phyloP scores from a whole-genome alignment of 2,113 vertebrate species.

The Amblyornis subalaris region DNA sequence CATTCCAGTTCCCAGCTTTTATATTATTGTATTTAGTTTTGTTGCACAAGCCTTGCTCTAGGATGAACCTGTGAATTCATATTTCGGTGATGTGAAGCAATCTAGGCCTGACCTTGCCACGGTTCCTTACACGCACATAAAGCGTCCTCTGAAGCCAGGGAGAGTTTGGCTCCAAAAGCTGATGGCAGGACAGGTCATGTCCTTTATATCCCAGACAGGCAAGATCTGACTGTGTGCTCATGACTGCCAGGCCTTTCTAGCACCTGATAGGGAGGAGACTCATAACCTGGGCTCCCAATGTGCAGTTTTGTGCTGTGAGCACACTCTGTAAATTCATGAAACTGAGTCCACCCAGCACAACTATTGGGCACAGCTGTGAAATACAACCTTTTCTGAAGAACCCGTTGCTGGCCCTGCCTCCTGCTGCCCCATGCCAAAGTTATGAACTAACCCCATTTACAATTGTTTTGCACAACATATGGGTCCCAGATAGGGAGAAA shows the following conservation, averaged over 20 bases:
- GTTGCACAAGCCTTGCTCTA: conserved; percentile 25
- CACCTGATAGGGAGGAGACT: neutral
- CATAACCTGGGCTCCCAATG: neutral
- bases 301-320: neutral
- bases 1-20: neutral
- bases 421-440: neutral
- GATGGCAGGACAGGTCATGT: neutral
- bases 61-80: neutral
- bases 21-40: neutral
- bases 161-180: neutral
- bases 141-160: neutral
- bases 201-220: neutral
- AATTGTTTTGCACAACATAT: conserved; percentile 26
- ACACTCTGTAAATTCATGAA: neutral
- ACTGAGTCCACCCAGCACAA: neutral
- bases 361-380: neutral
- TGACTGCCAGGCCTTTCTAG: neutral
- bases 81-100: conserved; percentile 19
- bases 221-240: neutral
- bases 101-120: neutral
- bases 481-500: conserved; percentile 33
- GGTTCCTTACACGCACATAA: neutral
- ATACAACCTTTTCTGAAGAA: neutral
- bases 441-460: neutral
- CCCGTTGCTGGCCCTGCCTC: neutral